phyloP scores from a whole-genome alignment of 2,888 invertebrate species.

The Patella ulyssiponensis region DNA sequence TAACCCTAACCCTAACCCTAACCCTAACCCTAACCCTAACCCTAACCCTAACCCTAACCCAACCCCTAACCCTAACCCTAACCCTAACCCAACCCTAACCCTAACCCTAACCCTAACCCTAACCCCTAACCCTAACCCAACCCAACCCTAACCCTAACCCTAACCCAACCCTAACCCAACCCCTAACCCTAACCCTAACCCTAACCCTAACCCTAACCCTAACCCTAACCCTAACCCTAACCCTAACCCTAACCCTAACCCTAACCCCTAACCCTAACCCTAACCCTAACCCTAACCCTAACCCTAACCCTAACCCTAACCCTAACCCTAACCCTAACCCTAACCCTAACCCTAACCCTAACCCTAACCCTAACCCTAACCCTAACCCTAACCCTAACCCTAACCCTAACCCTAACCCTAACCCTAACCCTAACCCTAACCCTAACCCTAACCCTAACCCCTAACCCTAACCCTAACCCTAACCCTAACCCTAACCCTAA shows the following conservation, averaged over 20 bases:
- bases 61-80: background rate
- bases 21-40: slow-evolving; percentile 1
- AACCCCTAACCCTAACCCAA: background rate
- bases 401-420: no score
- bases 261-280: no score
- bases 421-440: no score
- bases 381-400: no score
- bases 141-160: background rate
- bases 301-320: no score
- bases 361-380: no score
- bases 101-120: background rate
- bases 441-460: no score
- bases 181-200: slow-evolving; percentile 1
- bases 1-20: slow-evolving; percentile 1
- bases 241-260: background rate
- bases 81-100: background rate
- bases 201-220: background rate
- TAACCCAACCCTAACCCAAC: background rate
- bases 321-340: no score
- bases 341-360: no score
- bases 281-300: no score
- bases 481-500: no score
- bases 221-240: background rate
- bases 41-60: slow-evolving; percentile 1
- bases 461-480: no score